phyloP scores from a whole-genome alignment of 2,888 invertebrate genomes.

The Cryptus viduatorius region DNA sequence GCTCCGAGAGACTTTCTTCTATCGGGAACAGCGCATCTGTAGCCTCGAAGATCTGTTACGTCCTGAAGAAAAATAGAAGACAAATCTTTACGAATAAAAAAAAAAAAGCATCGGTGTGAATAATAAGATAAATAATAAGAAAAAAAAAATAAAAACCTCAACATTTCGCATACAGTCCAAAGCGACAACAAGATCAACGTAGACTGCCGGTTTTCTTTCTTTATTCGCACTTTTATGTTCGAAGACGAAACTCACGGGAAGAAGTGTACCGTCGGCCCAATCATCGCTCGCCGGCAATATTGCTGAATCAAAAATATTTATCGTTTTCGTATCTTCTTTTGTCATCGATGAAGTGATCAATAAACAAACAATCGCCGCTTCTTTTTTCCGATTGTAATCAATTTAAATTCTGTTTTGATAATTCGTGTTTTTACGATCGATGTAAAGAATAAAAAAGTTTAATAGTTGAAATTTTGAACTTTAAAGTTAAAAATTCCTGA shows the following conservation, averaged over 20 bases:
- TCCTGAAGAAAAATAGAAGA: constrained; percentile 68
- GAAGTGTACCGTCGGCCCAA: constrained; percentile 77
- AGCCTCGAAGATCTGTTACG: constrained; percentile 78
- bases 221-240: constrained; percentile 76
- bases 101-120: background rate
- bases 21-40: constrained; percentile 78
- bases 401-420: no score
- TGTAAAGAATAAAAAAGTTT: no score
- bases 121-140: constrained; percentile 19
- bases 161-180: constrained; percentile 75
- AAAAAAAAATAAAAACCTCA: constrained; percentile 70
- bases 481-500: no score
- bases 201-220: constrained; percentile 73
- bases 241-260: constrained; percentile 79
- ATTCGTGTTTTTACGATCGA: no score
- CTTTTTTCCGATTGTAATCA: no score
- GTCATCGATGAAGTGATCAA: no score
- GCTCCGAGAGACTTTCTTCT: constrained; percentile 73
- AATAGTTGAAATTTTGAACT: no score
- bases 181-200: constrained; percentile 77
- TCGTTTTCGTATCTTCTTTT: background rate
- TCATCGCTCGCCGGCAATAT: constrained; percentile 74
- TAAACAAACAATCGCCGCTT: no score
- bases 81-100: background rate
- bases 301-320: constrained; percentile 70